Base-by-base conservation (phyloP, 2,113 vertebrate genomes). In the Campylorhamphus procurvoides region DNA sequence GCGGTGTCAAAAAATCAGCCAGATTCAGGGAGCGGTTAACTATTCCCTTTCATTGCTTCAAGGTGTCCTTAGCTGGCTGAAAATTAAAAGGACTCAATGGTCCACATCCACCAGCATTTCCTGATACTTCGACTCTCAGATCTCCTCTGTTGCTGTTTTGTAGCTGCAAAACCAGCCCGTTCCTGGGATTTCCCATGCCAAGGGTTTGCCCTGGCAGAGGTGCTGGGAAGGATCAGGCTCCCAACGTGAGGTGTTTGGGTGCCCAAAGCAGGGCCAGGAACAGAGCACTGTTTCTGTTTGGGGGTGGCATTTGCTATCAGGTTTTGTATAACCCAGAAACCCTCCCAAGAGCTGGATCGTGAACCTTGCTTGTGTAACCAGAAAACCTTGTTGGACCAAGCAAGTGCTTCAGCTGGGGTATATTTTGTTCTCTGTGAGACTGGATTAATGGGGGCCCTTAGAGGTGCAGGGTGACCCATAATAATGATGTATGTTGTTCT, bases 21-120 rank as follows among this genome's bases (percentile, higher is more conserved):
- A 12, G 49, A 85, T 89, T 84, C 62, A 69, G 63, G 49, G 53
- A 49, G 20, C 76, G 52, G 71, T 90, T 94, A 80, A 87, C 90
- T 90, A 95, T 73, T 97, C 84, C 71, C 84, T 94, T 93, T 91
- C 31, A 35, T 73, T 62, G 69, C 75, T 96, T 96, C 91, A 96
- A 74, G 91, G 87, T 91, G 84, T 96, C 82, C 67, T 85, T 73
- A 84, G 77, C 59, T 78, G 62, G 85, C 39, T 87, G 89, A 73
- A 82, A 94, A 79, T 49, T 46, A 46, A 76, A 95, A 93, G 49
- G 71, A 72, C 31, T 66, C 0, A 0, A 13, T 2, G 6, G 56
- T 52, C 50, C 18, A 14, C 31, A 31, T 74, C 33, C 31, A 27
- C 16, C 27, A 62, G 71, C 53, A 50, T 94, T 85, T 96, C 78